phyloP scores from a whole-genome alignment of 2,113 vertebrate species.

The Heterocephalus glaber region DNA sequence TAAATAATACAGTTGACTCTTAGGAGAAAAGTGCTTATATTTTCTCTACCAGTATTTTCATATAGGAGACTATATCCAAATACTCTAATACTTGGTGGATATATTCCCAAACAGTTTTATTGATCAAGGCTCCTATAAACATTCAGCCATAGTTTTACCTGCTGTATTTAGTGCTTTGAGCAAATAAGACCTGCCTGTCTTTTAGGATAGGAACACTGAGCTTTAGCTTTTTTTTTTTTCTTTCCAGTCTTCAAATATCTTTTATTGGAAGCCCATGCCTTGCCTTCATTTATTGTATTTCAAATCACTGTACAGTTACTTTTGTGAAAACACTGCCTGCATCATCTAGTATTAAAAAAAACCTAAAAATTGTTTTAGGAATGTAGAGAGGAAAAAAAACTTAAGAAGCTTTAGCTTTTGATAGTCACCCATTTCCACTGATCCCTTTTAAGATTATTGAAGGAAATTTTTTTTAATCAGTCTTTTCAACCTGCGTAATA shows the following conservation, averaged over 20 bases:
- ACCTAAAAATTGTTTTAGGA: too few relatives aligned
- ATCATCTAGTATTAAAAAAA: too few relatives aligned
- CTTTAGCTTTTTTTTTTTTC: too few relatives aligned
- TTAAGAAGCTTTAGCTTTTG: conserved; percentile 31
- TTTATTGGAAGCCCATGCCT: conserved; percentile 93
- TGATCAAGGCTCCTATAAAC: conserved; percentile 23
- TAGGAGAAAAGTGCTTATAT: neutral
- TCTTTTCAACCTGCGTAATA: conserved; percentile 4
- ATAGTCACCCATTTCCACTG: neutral
- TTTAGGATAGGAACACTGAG: neutral
- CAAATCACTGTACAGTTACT: conserved; percentile 95
- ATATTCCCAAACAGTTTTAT: neutral
- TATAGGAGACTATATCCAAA: neutral
- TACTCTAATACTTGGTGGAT: neutral
- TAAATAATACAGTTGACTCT: conserved; percentile 3
- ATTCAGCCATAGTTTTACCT: neutral
- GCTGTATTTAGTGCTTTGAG: neutral
- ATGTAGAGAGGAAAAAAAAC: too few relatives aligned
- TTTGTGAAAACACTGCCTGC: conserved; percentile 93
- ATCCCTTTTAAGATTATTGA: conserved; percentile 14
- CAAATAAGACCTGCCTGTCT: neutral
- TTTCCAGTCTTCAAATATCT: conserved; percentile 90
- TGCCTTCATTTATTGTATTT: conserved; percentile 92
- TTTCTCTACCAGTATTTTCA: conserved; percentile 41
- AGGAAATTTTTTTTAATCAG: neutral